phyloP scores from a whole-genome alignment of 2,113 vertebrate genomes.

The Megaceryle torquata region DNA sequence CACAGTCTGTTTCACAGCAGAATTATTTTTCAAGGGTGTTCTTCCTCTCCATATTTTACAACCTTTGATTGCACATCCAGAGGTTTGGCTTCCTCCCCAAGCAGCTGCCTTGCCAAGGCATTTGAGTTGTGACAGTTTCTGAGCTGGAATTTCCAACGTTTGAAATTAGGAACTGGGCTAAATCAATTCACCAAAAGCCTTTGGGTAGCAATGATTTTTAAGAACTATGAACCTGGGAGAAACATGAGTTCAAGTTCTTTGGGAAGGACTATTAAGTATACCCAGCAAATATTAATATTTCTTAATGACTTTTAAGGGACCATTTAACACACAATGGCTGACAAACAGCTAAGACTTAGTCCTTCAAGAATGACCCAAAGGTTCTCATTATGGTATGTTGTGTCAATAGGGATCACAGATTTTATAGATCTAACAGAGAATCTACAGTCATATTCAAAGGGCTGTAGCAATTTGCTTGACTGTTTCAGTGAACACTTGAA shows the following conservation, averaged over 20 bases:
- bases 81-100: slow-evolving; percentile 50
- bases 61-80: slow-evolving; percentile 52
- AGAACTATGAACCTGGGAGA: background rate
- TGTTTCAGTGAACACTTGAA: background rate
- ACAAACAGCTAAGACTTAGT: background rate
- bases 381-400: background rate
- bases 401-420: background rate
- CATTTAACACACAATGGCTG: background rate
- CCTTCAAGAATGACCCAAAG: background rate
- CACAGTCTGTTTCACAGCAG: background rate
- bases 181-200: slow-evolving; percentile 10
- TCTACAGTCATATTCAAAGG: background rate
- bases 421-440: background rate
- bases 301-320: background rate
- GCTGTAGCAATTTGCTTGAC: background rate
- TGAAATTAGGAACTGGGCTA: slow-evolving; percentile 24
- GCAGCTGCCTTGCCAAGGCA: slow-evolving; percentile 30
- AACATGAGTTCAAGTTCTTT: background rate
- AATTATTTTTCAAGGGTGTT: slow-evolving; percentile 47
- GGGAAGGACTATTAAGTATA: background rate
- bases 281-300: background rate
- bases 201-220: background rate
- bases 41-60: slow-evolving; percentile 52
- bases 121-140: slow-evolving; percentile 24
- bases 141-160: slow-evolving; percentile 57